Conservation (phyloP, 2,797 vertebrate species). For the Paratrypauchen microcephalus region DNA sequence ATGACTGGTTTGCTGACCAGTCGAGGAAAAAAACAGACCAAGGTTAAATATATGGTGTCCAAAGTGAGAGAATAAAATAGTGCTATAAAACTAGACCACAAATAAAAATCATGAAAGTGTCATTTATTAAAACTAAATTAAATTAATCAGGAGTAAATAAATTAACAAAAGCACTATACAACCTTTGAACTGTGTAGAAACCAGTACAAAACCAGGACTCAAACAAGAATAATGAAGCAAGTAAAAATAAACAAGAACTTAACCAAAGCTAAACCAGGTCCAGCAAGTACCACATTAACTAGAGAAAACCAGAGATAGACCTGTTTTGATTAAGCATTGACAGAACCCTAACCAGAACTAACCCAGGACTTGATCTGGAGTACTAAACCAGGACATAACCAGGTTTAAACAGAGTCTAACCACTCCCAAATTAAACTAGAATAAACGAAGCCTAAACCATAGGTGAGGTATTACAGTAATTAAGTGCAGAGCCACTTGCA, state of each 20-base stretch:
- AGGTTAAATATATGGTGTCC: constrained; percentile 43
- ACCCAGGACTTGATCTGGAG: neutral
- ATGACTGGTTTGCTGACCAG: constrained; percentile 60
- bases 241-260: too few relatives aligned
- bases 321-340: neutral
- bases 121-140: too few relatives aligned
- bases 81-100: constrained; percentile 9
- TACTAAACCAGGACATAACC: neutral
- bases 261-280: too few relatives aligned
- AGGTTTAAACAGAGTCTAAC: neutral
- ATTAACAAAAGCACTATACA: neutral
- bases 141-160: neutral
- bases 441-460: neutral
- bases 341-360: neutral
- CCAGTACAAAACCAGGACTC: too few relatives aligned
- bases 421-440: neutral
- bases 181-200: neutral
- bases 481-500: constrained; percentile 73
- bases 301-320: too few relatives aligned
- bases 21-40: constrained; percentile 63
- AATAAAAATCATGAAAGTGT: neutral
- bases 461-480: constrained; percentile 76
- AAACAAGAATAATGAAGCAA: too few relatives aligned
- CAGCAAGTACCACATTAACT: too few relatives aligned
- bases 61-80: constrained; percentile 16